Evolutionary conservation across 2,113 vertebrate genomes (phyloP), one percentile per base, ranked within the genome.

Genomic region (Rhinoptilus africanus): DNA sequence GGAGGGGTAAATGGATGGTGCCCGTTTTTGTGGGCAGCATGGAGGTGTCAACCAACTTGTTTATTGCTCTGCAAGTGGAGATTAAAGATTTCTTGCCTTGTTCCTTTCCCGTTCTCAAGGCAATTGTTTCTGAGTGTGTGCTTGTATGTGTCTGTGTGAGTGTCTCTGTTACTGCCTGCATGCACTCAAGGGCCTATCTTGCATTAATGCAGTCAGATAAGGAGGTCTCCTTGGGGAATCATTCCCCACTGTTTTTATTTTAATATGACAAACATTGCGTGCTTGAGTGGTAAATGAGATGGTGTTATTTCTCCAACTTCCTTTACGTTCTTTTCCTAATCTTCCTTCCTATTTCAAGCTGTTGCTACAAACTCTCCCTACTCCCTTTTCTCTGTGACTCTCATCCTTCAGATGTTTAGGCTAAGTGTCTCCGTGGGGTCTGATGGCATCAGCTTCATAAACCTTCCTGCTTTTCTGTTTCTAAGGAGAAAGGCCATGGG

Each of bases 371-470:
- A 73, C 37, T 39, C 24, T 94, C 50, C 85, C 53, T 78, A 21
- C 57, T 85, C 80, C 8, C n/a, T 91, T 78, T 72, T 79, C 74
- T 57, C 76, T 41, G 48, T 0, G 10, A 50, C 48, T 82, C 73
- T 85, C 73, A 60, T 92, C 69, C 88, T 87, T 95, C 93, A 96
- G 77, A 97, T 95, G 92, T 97, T 97, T 97, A 95, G 92, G 96
- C 92, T 96, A 85, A 88, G 63, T 81, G 57, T 92, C 57, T 95
- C 91, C 1, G 0, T 94, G 92, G n/a, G 84, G 95, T 95, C 92
- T 93, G 85, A 95, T 54, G 87, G 94, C 45, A 97, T 95, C 94
- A 76, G 91, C 84, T 91, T 87, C 66, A 76, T 53, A 95, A 93
- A 95, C 94, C 77, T 89, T 95, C 86, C 80, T 93, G 84, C 80